Conservation (phyloP, 2,888 invertebrate species). For the Dicranocentrus wangi region DNA sequence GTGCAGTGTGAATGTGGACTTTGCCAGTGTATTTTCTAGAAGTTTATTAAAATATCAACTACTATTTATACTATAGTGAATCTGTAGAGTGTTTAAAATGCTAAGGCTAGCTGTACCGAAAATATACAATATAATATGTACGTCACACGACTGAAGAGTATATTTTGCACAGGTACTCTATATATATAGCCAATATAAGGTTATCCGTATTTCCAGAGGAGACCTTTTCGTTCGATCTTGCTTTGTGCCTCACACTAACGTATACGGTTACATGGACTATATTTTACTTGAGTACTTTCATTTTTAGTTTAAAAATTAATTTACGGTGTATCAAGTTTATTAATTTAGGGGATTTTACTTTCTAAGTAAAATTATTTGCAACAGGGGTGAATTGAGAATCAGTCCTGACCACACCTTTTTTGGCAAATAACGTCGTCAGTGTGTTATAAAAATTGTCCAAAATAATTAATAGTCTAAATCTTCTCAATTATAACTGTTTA, state of each 20-base stretch:
- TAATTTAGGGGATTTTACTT: not conserved
- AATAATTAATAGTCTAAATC: not conserved
- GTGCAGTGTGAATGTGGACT: too few species aligned
- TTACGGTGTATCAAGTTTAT: not conserved
- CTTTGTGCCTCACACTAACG: too few species aligned
- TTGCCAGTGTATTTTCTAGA: too few species aligned
- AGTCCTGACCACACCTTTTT: slow-evolving; percentile 32
- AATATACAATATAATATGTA: not conserved
- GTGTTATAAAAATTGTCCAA: not conserved
- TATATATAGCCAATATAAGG: not conserved
- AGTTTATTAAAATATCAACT: too few species aligned
- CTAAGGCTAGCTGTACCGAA: too few species aligned
- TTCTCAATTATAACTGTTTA: not conserved
- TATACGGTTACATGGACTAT: too few species aligned
- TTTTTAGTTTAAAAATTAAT: not conserved
- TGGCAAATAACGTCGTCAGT: not conserved
- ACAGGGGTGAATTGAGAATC: slow-evolving; percentile 21
- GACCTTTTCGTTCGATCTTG: not conserved
- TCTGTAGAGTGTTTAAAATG: too few species aligned
- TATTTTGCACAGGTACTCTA: not conserved
- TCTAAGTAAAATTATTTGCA: not conserved
- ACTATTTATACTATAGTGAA: too few species aligned
- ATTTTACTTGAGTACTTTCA: too few species aligned
- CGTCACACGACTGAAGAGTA: not conserved
- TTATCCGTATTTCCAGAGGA: not conserved